Percentiles rank a stretch among this genome's conserved stretches.
phyloP scores from a whole-genome alignment of 2,113 vertebrate species.

The Tichodroma muraria region DNA sequence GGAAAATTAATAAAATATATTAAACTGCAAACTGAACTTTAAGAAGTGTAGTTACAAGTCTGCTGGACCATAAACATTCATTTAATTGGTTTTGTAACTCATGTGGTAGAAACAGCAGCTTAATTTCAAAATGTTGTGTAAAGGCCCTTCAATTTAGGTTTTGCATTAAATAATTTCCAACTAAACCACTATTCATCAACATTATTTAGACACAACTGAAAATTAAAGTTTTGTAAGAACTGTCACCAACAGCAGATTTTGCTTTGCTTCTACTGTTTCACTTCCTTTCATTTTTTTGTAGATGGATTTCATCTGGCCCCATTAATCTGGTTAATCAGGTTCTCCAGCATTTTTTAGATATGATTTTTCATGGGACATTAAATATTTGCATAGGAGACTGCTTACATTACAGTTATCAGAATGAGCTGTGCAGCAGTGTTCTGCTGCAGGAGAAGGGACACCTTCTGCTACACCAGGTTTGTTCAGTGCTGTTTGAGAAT shows the following conservation, averaged over 20 bases:
- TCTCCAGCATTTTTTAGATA: constrained; percentile 59
- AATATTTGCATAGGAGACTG: constrained; percentile 49
- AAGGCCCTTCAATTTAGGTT: background rate
- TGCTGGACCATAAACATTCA: background rate
- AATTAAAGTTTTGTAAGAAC: background rate
- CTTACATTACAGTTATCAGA: background rate
- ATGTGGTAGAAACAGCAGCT: constrained; percentile 11
- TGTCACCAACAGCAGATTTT: background rate
- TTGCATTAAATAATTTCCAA: background rate
- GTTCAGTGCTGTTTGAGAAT: background rate
- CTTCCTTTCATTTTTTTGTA: background rate
- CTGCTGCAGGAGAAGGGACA: background rate
- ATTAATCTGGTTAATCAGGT: constrained; percentile 57
- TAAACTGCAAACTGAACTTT: constrained; percentile 18
- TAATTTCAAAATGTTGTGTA: constrained; percentile 23
- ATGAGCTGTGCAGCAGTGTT: background rate
- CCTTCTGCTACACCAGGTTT: no score
- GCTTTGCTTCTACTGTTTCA: constrained; percentile 42
- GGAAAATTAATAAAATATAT: constrained; percentile 27
- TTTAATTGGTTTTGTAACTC: constrained; percentile 61
- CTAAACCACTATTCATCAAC: background rate
- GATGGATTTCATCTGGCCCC: background rate
- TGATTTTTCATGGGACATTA: constrained; percentile 15
- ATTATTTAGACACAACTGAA: background rate
- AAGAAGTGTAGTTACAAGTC: constrained; percentile 20